Base-by-base conservation (phyloP, 2,888 invertebrate species). In the Eubasilissa splendida region DNA sequence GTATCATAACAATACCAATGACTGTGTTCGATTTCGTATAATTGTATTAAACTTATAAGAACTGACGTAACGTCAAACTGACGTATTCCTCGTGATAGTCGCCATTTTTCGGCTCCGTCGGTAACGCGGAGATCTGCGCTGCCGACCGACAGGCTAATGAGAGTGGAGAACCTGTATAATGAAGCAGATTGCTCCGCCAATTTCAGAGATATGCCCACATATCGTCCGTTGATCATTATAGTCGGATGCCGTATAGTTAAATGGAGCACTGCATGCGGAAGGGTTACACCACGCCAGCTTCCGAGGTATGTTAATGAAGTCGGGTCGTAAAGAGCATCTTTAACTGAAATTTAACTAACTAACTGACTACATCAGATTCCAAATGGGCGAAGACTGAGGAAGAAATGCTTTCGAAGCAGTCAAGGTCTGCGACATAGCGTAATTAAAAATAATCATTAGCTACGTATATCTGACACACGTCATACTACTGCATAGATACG, bases 221-320 rank as follows among this genome's bases (percentile, higher is more conserved):
- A 68, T 68, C 68, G 66, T 11, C 66, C 66, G 68, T 68, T 50
- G 68, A 68, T 68, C 68, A 68, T 68, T 68, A 68, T n/a, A 14
- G 52, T 14, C n/a, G 68, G 42, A 68, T 42, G 68, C 14, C 5
- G 42, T 65, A 12, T n/a, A n/a, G 68, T 42, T 22, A 68, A 68
- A 68, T 52, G 52, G 68, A 42, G 50, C 52, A 14, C n/a, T 42
- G 50, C 42, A 42, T 22, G 22, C 42, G 42, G 50, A n/a, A 42
- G 42, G 50, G 66, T 14, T 14, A 42, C 14, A 14, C 50, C n/a
- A 12, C 5, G n/a, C 68, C 52, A 68, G n/a, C 50, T 68, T 50
- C n/a, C 52, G 50, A 50, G 68, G 52, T 11, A 50, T 50, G 68
- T 50, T 68, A 68, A 68, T 52, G 68, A 68, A 68, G 68, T 12